Evolutionary conservation across 2,113 vertebrate species (phyloP), one percentile per base, ranked within the genome.

Genomic region (Proteles cristata): DNA sequence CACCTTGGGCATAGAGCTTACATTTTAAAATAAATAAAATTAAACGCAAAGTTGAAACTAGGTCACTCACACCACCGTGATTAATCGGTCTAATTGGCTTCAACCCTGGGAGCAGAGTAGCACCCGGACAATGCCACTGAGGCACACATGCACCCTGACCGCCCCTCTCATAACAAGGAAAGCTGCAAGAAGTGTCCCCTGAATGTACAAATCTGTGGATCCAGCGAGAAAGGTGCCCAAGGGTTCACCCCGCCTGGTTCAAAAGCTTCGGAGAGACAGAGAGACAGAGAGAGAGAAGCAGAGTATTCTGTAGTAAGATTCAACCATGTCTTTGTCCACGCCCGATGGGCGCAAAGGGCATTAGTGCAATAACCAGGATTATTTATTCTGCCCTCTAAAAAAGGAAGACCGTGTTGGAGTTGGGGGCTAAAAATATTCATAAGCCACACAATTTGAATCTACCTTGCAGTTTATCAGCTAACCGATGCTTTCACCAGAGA

Each of bases 51-150:
- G 21, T 6, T 45, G 71, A 85, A 73, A 23, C 7, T 2, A 61
- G 19, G 11, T 68, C 48, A 43, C 45, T 48, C 33, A 3, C 5
- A 31, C 25, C 25, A 12, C 65, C 10, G 0, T 7, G 58, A 89
- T 21, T 66, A 68, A 91, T 11, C 4, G 5, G 26, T 21, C n/a
- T 68, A 10, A 19, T 31, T 53, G 88, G 26, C 31, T 28, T 58
- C 5, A 2, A 43, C 15, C 23, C 2, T 8, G 45, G 58, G 43
- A 28, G n/a, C 2, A 0, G 12, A 65, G 25, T 0, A 10, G 45
- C 63, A 28, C 65, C 83, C 11, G 10, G 35, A 31, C 1, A 8
- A 7, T 48, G 69, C 68, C 55, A 0, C 0, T 0, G 19, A 83
- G 68, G 35, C 31, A 35, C 16, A 28, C 28, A 4, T 5, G 2